phyloP scores from a whole-genome alignment of 2,113 vertebrate species.

The Sarotherodon lohbergeri region DNA sequence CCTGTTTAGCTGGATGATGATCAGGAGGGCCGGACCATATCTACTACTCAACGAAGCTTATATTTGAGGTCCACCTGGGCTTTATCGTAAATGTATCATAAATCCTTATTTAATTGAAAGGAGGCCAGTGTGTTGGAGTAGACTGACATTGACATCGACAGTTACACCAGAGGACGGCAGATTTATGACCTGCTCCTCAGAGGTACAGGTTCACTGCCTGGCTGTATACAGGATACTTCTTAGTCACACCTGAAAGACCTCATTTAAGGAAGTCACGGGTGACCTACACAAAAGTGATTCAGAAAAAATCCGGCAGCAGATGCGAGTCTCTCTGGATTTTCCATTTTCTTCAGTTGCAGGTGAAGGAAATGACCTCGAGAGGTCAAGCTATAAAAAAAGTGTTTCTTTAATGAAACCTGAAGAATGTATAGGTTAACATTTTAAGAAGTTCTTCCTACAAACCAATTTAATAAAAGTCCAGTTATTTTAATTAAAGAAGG shows the following conservation, averaged over 20 bases:
- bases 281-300: conserved; percentile 33
- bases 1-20: conserved; percentile 22
- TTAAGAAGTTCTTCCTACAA: background rate
- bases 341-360: conserved; percentile 24
- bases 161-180: background rate
- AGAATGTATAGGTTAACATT: background rate
- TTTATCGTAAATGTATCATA: conserved; percentile 51
- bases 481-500: background rate
- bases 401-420: background rate
- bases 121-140: conserved; percentile 46
- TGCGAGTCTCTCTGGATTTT: conserved; percentile 16
- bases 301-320: background rate
- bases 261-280: conserved; percentile 8
- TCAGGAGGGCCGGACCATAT: conserved; percentile 4
- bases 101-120: conserved; percentile 44
- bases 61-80: conserved; percentile 54
- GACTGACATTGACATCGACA: conserved; percentile 46
- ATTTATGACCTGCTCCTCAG: conserved; percentile 46
- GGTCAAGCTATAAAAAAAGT: background rate
- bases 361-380: conserved; percentile 17
- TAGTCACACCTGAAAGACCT: conserved; percentile 32
- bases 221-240: background rate
- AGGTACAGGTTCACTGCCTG: conserved; percentile 3
- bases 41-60: conserved; percentile 16
- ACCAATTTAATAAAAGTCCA: background rate